Percentiles rank a stretch among this genome's conserved stretches.
Conservation (phyloP, 2,888 invertebrate species). For the Pherbina coryleti region DNA sequence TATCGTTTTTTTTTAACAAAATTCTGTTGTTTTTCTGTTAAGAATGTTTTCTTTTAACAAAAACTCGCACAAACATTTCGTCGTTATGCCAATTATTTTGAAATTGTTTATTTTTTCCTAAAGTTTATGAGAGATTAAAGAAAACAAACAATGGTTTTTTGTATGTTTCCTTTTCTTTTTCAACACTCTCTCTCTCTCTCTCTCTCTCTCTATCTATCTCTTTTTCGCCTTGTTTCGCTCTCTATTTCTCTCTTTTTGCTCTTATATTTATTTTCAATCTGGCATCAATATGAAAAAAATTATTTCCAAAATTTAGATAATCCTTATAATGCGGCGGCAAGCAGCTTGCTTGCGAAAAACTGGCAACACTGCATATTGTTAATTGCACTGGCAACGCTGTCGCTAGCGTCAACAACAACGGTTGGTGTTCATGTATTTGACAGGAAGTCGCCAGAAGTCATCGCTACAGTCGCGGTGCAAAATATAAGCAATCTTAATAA, state of each 20-base stretch:
- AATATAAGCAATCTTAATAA: slow-evolving; percentile 7
- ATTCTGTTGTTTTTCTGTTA: slow-evolving; percentile 9
- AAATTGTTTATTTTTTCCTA: slow-evolving; percentile 23
- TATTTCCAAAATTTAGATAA: slow-evolving; percentile 54
- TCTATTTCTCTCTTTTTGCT: slow-evolving; percentile 23
- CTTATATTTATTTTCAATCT: slow-evolving; percentile 16
- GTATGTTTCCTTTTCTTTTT: slow-evolving; percentile 57
- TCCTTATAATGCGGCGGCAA: slow-evolving; percentile 56
- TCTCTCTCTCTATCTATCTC: slow-evolving; percentile 56
- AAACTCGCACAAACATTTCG: neutral
- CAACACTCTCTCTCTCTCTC: slow-evolving; percentile 55
- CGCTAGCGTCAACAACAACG: slow-evolving; percentile 13
- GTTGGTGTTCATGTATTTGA: slow-evolving; percentile 3
- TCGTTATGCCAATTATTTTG: neutral
- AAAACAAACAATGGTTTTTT: slow-evolving; percentile 50
- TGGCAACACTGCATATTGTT: slow-evolving; percentile 45
- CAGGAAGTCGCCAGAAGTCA: neutral
- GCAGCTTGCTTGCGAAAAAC: slow-evolving; percentile 41
- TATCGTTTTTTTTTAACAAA: slow-evolving; percentile 17
- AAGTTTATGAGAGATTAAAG: slow-evolving; percentile 31
- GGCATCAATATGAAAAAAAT: slow-evolving; percentile 43
- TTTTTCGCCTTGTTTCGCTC: slow-evolving; percentile 26
- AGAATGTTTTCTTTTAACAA: neutral
- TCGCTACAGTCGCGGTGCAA: slow-evolving; percentile 26
- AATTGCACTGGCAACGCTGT: slow-evolving; percentile 43